These are phyloP conservation scores for Clarias gariepinus DNA, from an alignment of 2,113 vertebrate genomes.

Conservation along the genomic window DNA sequence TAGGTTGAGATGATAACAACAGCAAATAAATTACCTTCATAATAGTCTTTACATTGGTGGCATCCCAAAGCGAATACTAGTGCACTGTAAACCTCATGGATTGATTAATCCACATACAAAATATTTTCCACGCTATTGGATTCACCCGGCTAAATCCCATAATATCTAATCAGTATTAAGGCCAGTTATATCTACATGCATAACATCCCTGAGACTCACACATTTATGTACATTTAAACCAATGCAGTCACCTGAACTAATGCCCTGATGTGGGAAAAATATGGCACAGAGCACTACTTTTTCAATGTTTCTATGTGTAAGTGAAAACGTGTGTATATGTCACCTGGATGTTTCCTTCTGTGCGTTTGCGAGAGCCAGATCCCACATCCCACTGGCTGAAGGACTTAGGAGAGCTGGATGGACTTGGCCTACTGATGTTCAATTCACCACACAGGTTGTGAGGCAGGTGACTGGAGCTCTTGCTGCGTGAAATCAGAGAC, in stretches of 20 bases:
- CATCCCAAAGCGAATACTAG: background rate
- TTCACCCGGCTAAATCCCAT: background rate
- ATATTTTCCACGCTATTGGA: background rate
- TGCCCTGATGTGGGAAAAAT: background rate
- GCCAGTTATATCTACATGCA: background rate
- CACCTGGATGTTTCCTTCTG: slow-evolving; percentile 40
- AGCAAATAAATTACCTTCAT: background rate
- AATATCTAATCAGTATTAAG: background rate
- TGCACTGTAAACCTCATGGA: background rate
- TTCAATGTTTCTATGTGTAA: background rate
- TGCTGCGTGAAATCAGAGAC: slow-evolving; percentile 66
- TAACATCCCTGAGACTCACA: background rate
- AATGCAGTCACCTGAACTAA: background rate
- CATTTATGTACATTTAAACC: background rate
- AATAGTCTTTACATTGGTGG: background rate
- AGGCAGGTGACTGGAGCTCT: slow-evolving; percentile 73
- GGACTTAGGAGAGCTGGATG: slow-evolving; percentile 60
- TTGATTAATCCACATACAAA: background rate
- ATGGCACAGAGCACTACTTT: background rate
- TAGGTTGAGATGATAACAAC: background rate
- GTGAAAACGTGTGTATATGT: background rate
- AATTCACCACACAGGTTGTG: slow-evolving; percentile 63
- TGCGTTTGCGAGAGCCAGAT: slow-evolving; percentile 25
- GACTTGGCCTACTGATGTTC: slow-evolving; percentile 35
- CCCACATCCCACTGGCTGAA: slow-evolving; percentile 73